Base-by-base conservation (phyloP, 1,140 invertebrate genomes). In the Aphaenogaster floridana region DNA sequence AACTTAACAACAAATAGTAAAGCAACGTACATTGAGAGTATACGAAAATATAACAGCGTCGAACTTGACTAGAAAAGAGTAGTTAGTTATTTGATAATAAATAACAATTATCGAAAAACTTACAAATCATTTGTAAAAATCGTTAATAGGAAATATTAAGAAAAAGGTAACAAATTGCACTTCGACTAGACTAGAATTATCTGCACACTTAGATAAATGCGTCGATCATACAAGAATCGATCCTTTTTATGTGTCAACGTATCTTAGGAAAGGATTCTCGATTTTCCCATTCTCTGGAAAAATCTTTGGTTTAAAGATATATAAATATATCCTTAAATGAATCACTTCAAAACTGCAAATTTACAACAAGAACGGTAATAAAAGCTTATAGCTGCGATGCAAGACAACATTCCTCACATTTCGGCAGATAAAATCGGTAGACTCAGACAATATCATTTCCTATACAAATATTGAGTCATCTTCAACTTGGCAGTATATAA, bases 1-100 rank as follows among this genome's bases (percentile, higher is more conserved):
- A 89, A 91, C 77, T 88, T 91, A 91, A 91, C 89, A 91, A 91
- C 45, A 86, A 78, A 78, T 83, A 88, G 54, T 87, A 89, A 91
- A 91, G 89, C 84, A 81, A 84, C 64, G 21, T n/a, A n/a, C 57
- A 74, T 39, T 69, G 52, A 66, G 48, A 68, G 64, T 86, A 66
- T 87, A 79, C 21, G 52, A 86, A 76, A 63, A 83, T 78, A 78
- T 57, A 90, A 90, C 77, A 88, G 64, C 28, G 8, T 86, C 69
- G 61, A 88, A 69, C 76, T 61, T 86, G 90, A 91, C 90, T 91
- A 91, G 89, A 90, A 88, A 57, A 57, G 45, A 48, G 17, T 42
- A 57, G 28, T 63, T 57, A 57, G 72, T 68, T 68, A 64, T 54
- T 88, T 61, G 7, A 68, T 59, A 90, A 88, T 81, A 88, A 85